phyloP scores from a whole-genome alignment of 2,888 invertebrate genomes.

The Ophraella communa region DNA sequence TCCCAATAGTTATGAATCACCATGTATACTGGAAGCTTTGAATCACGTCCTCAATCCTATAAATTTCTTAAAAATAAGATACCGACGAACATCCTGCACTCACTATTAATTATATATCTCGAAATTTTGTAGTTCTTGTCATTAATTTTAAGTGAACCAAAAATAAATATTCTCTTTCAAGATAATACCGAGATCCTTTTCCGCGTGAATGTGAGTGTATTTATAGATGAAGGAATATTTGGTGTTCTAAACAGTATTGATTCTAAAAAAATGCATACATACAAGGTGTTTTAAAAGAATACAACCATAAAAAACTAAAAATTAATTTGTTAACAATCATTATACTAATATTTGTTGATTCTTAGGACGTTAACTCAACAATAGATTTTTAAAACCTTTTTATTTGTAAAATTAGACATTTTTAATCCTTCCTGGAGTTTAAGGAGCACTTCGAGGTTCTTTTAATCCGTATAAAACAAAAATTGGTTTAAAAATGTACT shows the following conservation, averaged over 20 bases:
- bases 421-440: too few relatives aligned
- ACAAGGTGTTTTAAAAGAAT: too few relatives aligned
- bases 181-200: background rate
- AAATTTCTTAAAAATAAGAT: background rate
- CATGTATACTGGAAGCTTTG: background rate
- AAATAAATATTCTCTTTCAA: slow-evolving; percentile 1
- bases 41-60: background rate
- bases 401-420: too few relatives aligned
- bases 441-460: too few relatives aligned
- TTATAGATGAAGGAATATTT: background rate
- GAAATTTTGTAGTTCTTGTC: background rate
- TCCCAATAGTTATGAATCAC: too few relatives aligned
- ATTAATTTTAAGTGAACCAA: slow-evolving; percentile 5
- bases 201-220: background rate
- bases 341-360: too few relatives aligned
- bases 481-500: too few relatives aligned
- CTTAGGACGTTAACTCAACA: too few relatives aligned
- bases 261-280: background rate
- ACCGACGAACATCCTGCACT: background rate
- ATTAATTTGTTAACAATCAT: too few relatives aligned
- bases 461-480: too few relatives aligned
- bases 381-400: too few relatives aligned
- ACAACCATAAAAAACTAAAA: too few relatives aligned
- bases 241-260: background rate
- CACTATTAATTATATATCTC: background rate